phyloP scores from a whole-genome alignment of 2,113 vertebrate species.

The Gnathonemus longibarbis region DNA sequence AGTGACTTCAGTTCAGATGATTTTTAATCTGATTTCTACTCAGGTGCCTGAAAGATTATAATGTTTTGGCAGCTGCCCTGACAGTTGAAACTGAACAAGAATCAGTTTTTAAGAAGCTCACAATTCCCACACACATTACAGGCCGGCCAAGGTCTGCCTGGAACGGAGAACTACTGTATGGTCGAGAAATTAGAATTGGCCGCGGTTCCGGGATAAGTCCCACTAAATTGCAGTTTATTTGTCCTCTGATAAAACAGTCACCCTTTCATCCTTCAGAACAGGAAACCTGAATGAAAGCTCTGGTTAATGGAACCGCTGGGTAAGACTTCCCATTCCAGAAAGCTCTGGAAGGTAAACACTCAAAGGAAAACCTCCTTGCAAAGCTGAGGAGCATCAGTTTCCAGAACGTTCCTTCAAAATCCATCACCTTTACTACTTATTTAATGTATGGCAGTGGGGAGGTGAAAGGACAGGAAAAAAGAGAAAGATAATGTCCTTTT shows the following conservation, averaged over 20 bases:
- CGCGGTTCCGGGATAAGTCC: not conserved
- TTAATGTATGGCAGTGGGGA: too few species aligned
- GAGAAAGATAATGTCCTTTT: too few species aligned
- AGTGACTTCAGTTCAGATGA: not conserved
- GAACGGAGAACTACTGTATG: not conserved
- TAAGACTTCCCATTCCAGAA: not conserved
- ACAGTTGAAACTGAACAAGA: not conserved
- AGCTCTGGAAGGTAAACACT: not conserved
- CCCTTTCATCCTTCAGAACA: not conserved
- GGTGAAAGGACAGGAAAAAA: too few species aligned
- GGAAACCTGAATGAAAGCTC: not conserved
- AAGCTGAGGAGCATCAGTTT: not conserved
- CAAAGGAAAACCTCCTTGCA: not conserved
- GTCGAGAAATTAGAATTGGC: not conserved
- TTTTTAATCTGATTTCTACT: not conserved
- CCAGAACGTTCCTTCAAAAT: not conserved
- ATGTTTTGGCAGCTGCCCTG: not conserved
- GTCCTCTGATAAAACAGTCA: not conserved
- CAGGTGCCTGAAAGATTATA: not conserved
- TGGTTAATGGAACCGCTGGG: not conserved
- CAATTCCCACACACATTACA: not conserved
- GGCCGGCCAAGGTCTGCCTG: not conserved
- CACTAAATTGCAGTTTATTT: not conserved
- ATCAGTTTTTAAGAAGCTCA: not conserved
- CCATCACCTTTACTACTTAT: too few species aligned